phyloP scores from a whole-genome alignment of 2,113 vertebrate genomes.

The Athene noctua region DNA sequence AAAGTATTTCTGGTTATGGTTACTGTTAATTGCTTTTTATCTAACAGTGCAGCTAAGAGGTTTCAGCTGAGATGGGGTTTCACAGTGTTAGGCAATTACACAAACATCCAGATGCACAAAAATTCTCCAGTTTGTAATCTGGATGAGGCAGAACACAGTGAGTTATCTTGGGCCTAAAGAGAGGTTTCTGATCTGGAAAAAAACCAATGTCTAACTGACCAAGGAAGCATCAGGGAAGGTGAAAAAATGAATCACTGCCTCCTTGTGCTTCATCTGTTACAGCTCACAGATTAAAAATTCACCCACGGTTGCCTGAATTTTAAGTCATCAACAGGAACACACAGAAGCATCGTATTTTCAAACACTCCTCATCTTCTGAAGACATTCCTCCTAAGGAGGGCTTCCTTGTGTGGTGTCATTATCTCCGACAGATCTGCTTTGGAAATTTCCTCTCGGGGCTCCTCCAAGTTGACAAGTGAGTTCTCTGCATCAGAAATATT shows the following conservation, averaged over 20 bases:
- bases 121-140: constrained; percentile 37
- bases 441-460: constrained; percentile 53
- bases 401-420: constrained; percentile 1
- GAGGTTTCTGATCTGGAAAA: not conserved
- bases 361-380: constrained; percentile 6
- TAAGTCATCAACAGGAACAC: not conserved
- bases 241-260: constrained; percentile 24
- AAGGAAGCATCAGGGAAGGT: not conserved
- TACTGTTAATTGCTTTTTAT: constrained; percentile 59
- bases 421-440: constrained; percentile 44
- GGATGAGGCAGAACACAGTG: not conserved
- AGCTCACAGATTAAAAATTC: constrained; percentile 27
- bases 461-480: constrained; percentile 41
- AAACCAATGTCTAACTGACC: not conserved
- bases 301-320: not conserved
- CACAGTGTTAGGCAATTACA: constrained; percentile 27
- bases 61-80: constrained; percentile 12
- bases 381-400: constrained; percentile 7
- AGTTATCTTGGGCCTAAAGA: not conserved
- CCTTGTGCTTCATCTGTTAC: constrained; percentile 7
- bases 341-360: not conserved
- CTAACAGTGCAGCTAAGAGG: constrained; percentile 13
- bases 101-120: constrained; percentile 31
- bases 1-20: constrained; percentile 47
- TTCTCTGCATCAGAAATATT: constrained; percentile 53